Conservation (phyloP, 2,113 vertebrate genomes). For the Platysternon megacephalum region DNA sequence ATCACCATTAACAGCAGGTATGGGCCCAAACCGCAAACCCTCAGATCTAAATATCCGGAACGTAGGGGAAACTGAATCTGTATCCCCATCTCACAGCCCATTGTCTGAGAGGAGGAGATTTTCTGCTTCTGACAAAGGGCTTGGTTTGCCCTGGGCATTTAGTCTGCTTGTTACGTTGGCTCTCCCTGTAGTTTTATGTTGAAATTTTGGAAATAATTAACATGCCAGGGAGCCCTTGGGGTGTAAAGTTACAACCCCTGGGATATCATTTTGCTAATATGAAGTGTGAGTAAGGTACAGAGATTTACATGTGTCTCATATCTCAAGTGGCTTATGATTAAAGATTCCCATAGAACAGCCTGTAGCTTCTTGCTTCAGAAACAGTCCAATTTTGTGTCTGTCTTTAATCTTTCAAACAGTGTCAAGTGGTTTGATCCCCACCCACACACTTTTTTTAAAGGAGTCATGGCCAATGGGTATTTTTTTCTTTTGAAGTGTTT, state of each 20-base stretch:
- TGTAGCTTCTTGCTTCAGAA: neutral
- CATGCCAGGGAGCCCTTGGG: neutral
- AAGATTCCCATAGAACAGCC: neutral
- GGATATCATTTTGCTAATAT: neutral
- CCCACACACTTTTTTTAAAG: neutral
- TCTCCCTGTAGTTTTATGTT: neutral
- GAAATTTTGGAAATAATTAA: neutral
- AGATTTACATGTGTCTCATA: neutral
- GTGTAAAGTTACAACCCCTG: neutral
- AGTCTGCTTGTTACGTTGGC: neutral
- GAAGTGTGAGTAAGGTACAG: neutral
- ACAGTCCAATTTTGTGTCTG: neutral
- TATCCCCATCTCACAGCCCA: neutral
- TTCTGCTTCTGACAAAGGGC: neutral
- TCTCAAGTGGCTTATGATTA: neutral
- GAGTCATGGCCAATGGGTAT: neutral
- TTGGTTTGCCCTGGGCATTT: neutral
- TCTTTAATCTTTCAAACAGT: neutral
- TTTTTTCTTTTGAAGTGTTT: neutral
- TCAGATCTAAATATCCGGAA: no score
- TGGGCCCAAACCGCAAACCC: neutral
- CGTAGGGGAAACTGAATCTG: neutral
- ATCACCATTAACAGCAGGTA: neutral
- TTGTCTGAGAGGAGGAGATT: neutral
- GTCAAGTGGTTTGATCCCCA: neutral